These are phyloP conservation scores for Zapornia atra DNA, from an alignment of 2,113 vertebrate species.

Conservation along the genomic window DNA sequence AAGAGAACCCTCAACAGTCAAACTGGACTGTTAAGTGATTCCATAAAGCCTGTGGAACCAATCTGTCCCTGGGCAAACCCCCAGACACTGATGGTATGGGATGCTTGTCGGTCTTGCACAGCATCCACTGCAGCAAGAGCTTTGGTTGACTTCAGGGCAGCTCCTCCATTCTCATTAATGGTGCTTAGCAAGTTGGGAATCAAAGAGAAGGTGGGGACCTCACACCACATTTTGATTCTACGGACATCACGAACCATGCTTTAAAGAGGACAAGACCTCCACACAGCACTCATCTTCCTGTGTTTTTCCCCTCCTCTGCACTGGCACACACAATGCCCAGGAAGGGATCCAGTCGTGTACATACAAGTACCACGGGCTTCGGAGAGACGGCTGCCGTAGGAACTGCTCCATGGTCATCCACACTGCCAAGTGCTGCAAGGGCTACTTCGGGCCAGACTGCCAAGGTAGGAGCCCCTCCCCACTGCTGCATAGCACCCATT, in stretches of 20 bases:
- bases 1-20: neutral
- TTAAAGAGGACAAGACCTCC: neutral
- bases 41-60: neutral
- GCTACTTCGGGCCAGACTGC: slow-evolving; percentile 89
- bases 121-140: neutral
- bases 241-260: accelerated
- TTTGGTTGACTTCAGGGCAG: neutral
- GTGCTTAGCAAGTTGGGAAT: neutral
- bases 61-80: neutral
- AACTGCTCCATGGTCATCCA: slow-evolving; percentile 80
- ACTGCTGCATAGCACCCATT: accelerated
- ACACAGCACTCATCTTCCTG: neutral
- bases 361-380: slow-evolving; percentile 13
- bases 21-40: neutral
- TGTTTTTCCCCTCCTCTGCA: accelerated
- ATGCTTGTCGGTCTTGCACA: accelerated
- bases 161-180: neutral
- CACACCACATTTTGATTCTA: neutral
- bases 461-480: slow-evolving; percentile 76
- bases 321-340: neutral
- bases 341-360: slow-evolving; percentile 72
- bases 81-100: neutral
- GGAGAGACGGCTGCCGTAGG: slow-evolving; percentile 79
- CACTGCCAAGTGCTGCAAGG: slow-evolving; percentile 84
- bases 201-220: neutral